A percentile compares a stretch with the other conserved stretches of the same genome.
These are phyloP conservation scores for Semnornis frantzii DNA, from an alignment of 2,113 vertebrate genomes.

Conservation along the genomic window DNA sequence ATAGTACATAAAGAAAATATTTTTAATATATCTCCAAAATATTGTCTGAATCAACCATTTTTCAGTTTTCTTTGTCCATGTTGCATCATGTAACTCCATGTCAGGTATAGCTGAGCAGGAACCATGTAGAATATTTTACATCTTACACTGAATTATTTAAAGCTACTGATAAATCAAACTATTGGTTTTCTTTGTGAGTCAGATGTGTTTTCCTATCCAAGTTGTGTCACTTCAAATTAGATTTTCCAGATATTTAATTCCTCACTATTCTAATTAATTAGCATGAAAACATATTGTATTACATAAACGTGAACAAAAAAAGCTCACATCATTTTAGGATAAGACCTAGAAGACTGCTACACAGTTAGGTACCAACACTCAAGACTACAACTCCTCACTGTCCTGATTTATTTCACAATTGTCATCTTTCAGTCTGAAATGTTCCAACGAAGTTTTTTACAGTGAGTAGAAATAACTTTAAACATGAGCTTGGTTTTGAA, in stretches of 20 bases:
- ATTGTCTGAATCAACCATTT: background rate
- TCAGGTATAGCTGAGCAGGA: background rate
- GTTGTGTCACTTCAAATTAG: background rate
- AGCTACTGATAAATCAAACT: background rate
- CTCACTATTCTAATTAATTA: background rate
- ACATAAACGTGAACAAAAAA: background rate
- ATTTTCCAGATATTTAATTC: background rate
- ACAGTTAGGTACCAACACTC: background rate
- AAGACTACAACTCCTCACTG: background rate
- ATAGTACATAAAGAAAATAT: background rate
- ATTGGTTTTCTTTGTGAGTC: background rate
- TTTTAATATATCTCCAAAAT: background rate
- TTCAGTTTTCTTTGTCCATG: background rate
- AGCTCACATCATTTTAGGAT: background rate
- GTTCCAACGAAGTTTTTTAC: background rate
- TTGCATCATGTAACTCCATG: background rate
- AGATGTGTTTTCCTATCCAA: background rate
- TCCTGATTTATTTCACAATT: background rate
- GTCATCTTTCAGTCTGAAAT: background rate
- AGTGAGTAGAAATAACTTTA: background rate
- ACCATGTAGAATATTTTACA: background rate
- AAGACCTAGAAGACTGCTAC: background rate
- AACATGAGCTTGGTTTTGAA: background rate
- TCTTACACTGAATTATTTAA: background rate
- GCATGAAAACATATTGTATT: background rate